Evolutionary conservation across 2,113 vertebrate genomes (phyloP), one percentile per base, ranked within the genome.

Genomic region (Rhinolophus ferrumequinum): DNA sequence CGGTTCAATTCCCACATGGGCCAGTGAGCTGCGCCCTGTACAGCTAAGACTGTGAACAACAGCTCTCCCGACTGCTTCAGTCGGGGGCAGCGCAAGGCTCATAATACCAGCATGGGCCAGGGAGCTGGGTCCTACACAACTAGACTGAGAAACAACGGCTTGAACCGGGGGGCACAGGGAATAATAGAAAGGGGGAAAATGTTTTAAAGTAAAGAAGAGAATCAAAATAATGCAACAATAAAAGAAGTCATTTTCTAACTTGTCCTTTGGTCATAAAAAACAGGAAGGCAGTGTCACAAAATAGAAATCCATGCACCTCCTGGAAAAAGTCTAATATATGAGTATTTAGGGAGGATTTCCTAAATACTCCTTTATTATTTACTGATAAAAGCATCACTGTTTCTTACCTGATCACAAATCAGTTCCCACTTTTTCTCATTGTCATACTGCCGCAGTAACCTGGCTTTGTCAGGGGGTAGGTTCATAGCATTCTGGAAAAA

Each of bases 371-470:
- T 30, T 24, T 10, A 19, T 0, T 47, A 18, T 3, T 4, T 22
- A 14, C 0, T 91, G 10, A 70, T 66, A 15, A 52, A 90, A 85
- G 3, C 14, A 72, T 47, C 0, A 1, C 8, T 15, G 0, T 90
- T 95, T 76, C 98, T 98, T 98, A 99, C 99, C 99, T 99, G 99
- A 98, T 99, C 99, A 66, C 99, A 99, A 98, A 99, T 99, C 95
- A 99, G 99, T 96, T 99, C 99, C 99, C 99, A 99, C 97, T 99
- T 99, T 98, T 99, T 99, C 98, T 99, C 99, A 21, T 99, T 99
- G 98, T 99, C 99, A 24, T 99, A 99, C 97, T 99, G 99, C 9
- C 99, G 98, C 96, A 99, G 98, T 58, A 99, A 98, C 92, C 99
- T 99, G 26, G 99, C 99, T 98, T 99, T 99, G 98, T 99, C 99